Percentiles rank a stretch among this genome's conserved stretches.
phyloP scores from a whole-genome alignment of 2,888 invertebrate species.

The Pherbina coryleti region DNA sequence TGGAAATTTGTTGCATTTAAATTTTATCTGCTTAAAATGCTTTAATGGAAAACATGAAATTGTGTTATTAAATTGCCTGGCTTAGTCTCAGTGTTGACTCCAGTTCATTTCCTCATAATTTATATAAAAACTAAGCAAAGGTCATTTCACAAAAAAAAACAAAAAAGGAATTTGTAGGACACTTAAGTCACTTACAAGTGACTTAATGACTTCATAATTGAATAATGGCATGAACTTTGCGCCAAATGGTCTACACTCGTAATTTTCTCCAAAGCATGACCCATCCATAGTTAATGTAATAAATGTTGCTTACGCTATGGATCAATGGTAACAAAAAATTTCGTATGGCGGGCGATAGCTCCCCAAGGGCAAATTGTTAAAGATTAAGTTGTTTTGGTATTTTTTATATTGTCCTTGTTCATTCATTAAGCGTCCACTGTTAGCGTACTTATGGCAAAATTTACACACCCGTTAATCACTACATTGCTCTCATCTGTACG shows the following conservation, averaged over 20 bases:
- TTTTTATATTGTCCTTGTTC: background rate
- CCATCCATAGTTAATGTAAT: background rate
- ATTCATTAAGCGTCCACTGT: background rate
- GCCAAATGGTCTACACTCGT: too few relatives aligned
- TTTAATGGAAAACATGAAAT: too few relatives aligned
- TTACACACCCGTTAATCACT: too few relatives aligned
- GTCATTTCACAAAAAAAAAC: background rate
- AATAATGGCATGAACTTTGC: conserved; percentile 51
- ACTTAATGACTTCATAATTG: conserved; percentile 56
- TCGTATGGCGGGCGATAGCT: background rate
- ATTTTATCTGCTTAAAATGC: too few relatives aligned
- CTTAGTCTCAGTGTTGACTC: too few relatives aligned
- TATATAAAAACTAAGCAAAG: background rate
- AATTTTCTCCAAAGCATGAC: too few relatives aligned
- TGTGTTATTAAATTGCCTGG: too few relatives aligned
- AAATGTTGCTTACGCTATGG: background rate
- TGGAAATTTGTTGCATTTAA: too few relatives aligned
- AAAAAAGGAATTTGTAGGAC: conserved; percentile 44
- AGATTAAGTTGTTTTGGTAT: background rate
- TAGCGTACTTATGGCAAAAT: too few relatives aligned
- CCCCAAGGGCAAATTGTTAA: background rate
- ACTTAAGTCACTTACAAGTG: conserved; percentile 51
- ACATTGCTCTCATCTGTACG: too few relatives aligned
- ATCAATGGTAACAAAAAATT: background rate
- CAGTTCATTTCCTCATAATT: background rate